These are phyloP conservation scores for Choloepus hoffmanni DNA, from an alignment of 2,113 vertebrate species.

Conservation along the genomic window DNA sequence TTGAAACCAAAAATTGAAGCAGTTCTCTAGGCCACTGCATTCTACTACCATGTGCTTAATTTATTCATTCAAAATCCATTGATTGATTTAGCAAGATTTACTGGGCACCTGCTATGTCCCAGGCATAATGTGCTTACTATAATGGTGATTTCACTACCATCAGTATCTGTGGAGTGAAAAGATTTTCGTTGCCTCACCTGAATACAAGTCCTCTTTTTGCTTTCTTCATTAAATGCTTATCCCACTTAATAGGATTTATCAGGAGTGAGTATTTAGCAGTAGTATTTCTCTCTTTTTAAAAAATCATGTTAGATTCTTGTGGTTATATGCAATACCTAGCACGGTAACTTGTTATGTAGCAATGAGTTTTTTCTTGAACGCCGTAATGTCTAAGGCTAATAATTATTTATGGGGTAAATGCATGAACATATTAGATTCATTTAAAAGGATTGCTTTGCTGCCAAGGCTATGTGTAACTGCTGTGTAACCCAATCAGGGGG, in stretches of 20 bases:
- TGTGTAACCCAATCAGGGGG: neutral
- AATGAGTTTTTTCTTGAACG: constrained; percentile 36
- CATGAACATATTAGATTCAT: constrained; percentile 13
- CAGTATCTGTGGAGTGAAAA: neutral
- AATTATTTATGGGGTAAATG: neutral
- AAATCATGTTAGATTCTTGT: neutral
- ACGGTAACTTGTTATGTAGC: neutral
- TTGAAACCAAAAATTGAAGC: neutral
- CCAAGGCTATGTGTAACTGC: neutral
- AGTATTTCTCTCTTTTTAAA: neutral
- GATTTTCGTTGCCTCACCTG: neutral
- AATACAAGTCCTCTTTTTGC: neutral
- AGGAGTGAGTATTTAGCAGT: neutral
- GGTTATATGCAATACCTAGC: neutral
- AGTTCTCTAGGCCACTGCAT: neutral
- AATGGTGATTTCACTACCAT: neutral
- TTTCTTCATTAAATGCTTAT: neutral
- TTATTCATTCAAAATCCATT: neutral
- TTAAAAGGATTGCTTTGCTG: neutral
- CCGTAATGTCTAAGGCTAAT: constrained; percentile 10
- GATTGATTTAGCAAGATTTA: neutral
- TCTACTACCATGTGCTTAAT: neutral
- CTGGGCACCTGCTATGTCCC: neutral
- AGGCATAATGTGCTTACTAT: neutral
- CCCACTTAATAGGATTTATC: neutral